A percentile compares a stretch with the other conserved stretches of the same genome.
phyloP scores from a whole-genome alignment of 1,140 invertebrate species.

The Halotydeus destructor region DNA sequence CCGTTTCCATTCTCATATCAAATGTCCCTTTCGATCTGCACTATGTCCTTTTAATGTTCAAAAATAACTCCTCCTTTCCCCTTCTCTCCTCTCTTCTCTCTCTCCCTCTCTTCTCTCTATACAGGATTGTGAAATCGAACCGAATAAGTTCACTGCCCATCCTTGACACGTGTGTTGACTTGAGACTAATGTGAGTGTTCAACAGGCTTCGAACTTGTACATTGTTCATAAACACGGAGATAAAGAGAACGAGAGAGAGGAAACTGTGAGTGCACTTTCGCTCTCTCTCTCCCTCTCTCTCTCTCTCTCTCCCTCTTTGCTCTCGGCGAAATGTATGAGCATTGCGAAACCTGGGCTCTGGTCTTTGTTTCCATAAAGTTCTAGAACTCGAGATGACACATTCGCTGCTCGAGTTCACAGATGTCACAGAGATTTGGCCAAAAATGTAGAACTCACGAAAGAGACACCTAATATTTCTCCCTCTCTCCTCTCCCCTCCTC shows the following conservation, averaged over 20 bases:
- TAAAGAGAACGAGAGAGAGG: neutral
- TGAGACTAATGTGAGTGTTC: slow-evolving; percentile 62
- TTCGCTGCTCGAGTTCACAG: slow-evolving; percentile 1
- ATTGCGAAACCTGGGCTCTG: neutral
- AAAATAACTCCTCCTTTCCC: too few relatives aligned
- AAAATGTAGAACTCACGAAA: slow-evolving; percentile 6
- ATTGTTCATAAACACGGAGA: neutral
- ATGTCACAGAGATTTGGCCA: slow-evolving; percentile 13
- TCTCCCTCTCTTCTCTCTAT: slow-evolving; percentile 15
- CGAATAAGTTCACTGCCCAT: slow-evolving; percentile 21
- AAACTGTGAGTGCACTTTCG: neutral
- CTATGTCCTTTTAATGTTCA: too few relatives aligned
- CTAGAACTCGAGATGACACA: slow-evolving; percentile 7
- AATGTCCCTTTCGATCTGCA: too few relatives aligned
- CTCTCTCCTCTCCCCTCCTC: neutral
- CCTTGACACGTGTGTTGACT: slow-evolving; percentile 30
- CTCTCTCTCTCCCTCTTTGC: slow-evolving; percentile 20
- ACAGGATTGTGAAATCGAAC: slow-evolving; percentile 27
- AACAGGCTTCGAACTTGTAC: slow-evolving; percentile 1
- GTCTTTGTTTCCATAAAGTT: neutral
- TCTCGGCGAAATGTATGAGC: neutral
- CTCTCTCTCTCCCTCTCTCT: too few relatives aligned
- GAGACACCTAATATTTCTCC: slow-evolving; percentile 12
- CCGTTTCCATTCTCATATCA: too few relatives aligned
- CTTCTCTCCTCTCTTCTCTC: slow-evolving; percentile 7